phyloP scores from a whole-genome alignment of 2,113 vertebrate genomes.

The Proteles cristata region DNA sequence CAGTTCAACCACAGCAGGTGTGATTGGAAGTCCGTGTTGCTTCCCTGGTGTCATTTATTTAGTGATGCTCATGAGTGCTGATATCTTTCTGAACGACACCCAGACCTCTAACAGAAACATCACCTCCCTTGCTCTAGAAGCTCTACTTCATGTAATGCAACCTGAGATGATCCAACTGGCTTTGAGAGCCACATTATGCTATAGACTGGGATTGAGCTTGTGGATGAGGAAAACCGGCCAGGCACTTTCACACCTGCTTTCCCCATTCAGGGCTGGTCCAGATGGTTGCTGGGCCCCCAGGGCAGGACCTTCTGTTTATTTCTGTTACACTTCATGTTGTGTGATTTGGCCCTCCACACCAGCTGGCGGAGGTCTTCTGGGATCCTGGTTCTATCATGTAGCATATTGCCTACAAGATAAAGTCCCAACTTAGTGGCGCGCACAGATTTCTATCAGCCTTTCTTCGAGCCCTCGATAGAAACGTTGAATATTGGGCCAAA shows the following conservation, averaged over 20 bases:
- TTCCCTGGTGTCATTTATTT: neutral
- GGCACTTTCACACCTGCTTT: constrained; percentile 46
- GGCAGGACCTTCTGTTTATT: constrained; percentile 58
- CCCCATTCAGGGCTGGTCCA: constrained; percentile 40
- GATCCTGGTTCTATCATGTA: constrained; percentile 19
- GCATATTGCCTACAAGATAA: constrained; percentile 42
- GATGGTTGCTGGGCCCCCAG: constrained; percentile 25
- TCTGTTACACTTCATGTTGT: constrained; percentile 48
- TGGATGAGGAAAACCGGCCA: neutral
- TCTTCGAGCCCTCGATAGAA: neutral
- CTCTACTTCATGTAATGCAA: neutral
- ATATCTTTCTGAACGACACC: neutral
- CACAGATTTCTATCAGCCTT: neutral
- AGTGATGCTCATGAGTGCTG: neutral
- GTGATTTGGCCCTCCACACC: constrained; percentile 14
- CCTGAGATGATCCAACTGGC: neutral
- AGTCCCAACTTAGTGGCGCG: neutral
- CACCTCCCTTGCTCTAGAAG: neutral
- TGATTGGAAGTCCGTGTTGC: neutral
- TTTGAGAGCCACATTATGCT: neutral
- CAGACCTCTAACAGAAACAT: neutral
- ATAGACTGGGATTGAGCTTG: neutral
- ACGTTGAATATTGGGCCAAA: neutral
- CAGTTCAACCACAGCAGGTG: neutral
- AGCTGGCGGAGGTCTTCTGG: constrained; percentile 61